Percentiles rank a stretch among this genome's conserved stretches.
phyloP scores from a whole-genome alignment of 2,113 vertebrate species.

The Rafetus swinhoei region DNA sequence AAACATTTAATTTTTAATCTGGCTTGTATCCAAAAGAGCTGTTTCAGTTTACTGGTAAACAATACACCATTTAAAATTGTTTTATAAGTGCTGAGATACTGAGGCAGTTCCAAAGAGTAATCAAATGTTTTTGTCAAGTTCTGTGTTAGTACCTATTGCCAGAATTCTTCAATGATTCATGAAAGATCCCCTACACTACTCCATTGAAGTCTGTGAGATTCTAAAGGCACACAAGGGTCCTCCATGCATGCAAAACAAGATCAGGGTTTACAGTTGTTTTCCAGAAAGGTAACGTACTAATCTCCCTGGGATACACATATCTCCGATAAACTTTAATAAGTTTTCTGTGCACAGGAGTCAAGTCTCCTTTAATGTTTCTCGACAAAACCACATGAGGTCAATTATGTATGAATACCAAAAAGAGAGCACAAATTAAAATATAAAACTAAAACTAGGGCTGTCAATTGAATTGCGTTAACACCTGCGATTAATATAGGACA shows the following conservation, averaged over 20 bases:
- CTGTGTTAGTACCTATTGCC: neutral
- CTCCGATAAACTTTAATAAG: neutral
- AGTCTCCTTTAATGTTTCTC: neutral
- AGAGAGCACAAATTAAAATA: conserved; percentile 22
- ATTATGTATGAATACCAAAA: neutral
- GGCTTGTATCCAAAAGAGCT: neutral
- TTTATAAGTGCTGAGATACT: neutral
- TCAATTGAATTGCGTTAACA: too few species aligned
- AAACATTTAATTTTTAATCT: neutral
- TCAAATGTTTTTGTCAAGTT: neutral
- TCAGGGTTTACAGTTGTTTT: neutral
- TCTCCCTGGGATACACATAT: neutral
- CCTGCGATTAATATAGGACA: too few species aligned
- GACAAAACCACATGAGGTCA: neutral
- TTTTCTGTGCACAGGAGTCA: neutral
- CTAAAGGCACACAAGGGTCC: neutral
- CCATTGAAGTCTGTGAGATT: neutral
- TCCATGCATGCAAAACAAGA: neutral
- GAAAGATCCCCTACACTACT: neutral
- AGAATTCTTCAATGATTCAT: neutral
- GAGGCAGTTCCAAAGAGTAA: conserved; percentile 14
- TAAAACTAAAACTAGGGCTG: too few species aligned
- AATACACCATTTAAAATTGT: neutral
- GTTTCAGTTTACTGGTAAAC: neutral
- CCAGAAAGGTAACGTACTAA: conserved; percentile 7